Percentiles rank a stretch among this genome's conserved stretches.
phyloP scores from a whole-genome alignment of 2,113 vertebrate genomes.

The Pterocles gutturalis region DNA sequence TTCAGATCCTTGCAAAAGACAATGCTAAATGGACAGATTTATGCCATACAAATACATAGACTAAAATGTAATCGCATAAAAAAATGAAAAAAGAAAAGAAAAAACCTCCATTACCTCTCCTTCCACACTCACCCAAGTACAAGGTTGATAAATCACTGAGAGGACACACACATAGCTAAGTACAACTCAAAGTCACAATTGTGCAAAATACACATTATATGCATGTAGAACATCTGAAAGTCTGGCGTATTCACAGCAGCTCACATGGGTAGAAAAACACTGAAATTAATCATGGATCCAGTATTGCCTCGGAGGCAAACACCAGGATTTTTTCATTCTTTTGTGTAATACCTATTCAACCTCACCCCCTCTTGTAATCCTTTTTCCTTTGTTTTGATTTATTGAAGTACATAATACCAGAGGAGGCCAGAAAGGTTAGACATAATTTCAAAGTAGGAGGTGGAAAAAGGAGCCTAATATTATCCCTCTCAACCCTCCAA shows the following conservation, averaged over 20 bases:
- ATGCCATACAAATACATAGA: not conserved
- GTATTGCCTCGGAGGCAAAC: not conserved
- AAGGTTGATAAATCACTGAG: not conserved
- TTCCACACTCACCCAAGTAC: not conserved
- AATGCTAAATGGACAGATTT: not conserved
- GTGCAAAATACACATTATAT: not conserved
- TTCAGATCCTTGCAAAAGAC: not conserved
- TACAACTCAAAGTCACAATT: not conserved
- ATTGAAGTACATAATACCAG: not conserved
- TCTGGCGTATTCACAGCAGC: not conserved
- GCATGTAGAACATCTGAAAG: not conserved
- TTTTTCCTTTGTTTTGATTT: not conserved
- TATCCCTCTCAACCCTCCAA: not conserved
- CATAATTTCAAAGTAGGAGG: not conserved
- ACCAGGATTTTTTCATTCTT: not conserved
- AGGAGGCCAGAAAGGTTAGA: not conserved
- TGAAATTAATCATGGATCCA: not conserved
- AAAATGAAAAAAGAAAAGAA: not conserved
- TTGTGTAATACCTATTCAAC: not conserved
- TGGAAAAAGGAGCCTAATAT: not conserved
- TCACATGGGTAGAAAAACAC: not conserved
- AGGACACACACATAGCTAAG: accelerated
- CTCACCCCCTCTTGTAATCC: not conserved
- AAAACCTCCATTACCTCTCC: not conserved
- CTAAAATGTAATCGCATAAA: not conserved